Evolutionary conservation across 2,888 invertebrate genomes (phyloP), one percentile per base, ranked within the genome.

Genomic region (Thysanoteuthis rhombus): DNA sequence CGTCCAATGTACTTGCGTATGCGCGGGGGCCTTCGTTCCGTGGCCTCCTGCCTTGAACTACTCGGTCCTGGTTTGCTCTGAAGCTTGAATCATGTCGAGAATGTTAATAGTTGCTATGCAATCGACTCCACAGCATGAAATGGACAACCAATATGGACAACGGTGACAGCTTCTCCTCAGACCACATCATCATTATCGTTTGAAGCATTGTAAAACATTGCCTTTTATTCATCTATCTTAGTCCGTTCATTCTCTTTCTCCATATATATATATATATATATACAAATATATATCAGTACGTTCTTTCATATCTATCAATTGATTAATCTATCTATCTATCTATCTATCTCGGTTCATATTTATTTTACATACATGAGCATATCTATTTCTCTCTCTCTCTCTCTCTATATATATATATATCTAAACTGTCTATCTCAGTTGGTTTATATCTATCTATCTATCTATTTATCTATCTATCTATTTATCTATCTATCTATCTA

Each of bases 91-190:
- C 75, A 75, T 75, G 75, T 36, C 16, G 75, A 36, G 75, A 75
- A 75, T 75, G 75, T 75, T 75, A 75, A 75, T 75, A 36, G n/a
- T 75, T 75, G 75, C 75, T 75, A 75, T n/a, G 75, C 75, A 75
- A 75, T 75, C 75, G 75, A 75, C 75, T 75, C 75, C 75, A n/a
- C 75, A 75, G 75, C 75, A n/a, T n/a, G 75, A 75, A 75, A n/a
- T 16, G 75, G n/a, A 52, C n/a, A 58, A 58, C 32, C 58, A 25
- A 28, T 58, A 58, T 58, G 32, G 58, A 22, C 58, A 75, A 75
- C 16, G 4, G 75, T 75, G 75, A 75, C 75, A 75, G 75, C 16
- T 36, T 75, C 75, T 75, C 75, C n/a, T 75, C n/a, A 75, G 75
- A 75, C 75, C 36, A 36, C n/a, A 75, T 75, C 36, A 75, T 75